Base-by-base conservation (phyloP, 2,888 invertebrate species). In the Drosophila multiciliata region DNA sequence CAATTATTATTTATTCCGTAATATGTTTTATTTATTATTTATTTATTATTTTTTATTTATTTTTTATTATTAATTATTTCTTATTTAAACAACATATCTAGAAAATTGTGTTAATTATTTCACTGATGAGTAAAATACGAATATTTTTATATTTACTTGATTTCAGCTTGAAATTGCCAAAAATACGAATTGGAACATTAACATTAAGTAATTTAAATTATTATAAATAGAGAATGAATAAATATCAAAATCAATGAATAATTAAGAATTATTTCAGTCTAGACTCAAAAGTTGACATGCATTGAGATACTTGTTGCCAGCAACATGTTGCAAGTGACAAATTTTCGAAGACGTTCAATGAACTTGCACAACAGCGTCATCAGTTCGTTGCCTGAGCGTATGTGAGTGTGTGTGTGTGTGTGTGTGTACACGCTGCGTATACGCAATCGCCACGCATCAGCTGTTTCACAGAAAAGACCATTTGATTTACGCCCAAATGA, bases 401-500 rank as follows among this genome's bases (percentile, higher is more conserved):
- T 33, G 15, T 26, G 48, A 9, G 23, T 42, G 15, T 49, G 1
- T 20, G 15, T 26, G 15, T 52, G 15, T 23, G 5, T 23, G 23
- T 20, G 23, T 50, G 59, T 62, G 66, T 38, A 15, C 23, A 74
- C 70, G 59, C 53, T 52, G 79, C 79, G 79, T 79, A 79, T 79
- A 79, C 79, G 79, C 79, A 79, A 74, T 50, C 40, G 69, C 55
- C 49, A 79, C 64, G 80, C 79, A 74, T 78, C 78, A 81, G 78
- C 82, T 78, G 82, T 66, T 74, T 74, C 23, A 38, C 57, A 72
- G 57, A 78, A 78, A 78, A 82, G 78, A 82, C 82, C 82, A 78
- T 78, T 89, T 83, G 83, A 83, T 83, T 83, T 83, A 87, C 87
- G 87, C 87, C 71, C 77, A 86, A 69, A 66, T 42, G 53, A 73